phyloP scores from a whole-genome alignment of 2,888 invertebrate species.

The Tridacna gigas region DNA sequence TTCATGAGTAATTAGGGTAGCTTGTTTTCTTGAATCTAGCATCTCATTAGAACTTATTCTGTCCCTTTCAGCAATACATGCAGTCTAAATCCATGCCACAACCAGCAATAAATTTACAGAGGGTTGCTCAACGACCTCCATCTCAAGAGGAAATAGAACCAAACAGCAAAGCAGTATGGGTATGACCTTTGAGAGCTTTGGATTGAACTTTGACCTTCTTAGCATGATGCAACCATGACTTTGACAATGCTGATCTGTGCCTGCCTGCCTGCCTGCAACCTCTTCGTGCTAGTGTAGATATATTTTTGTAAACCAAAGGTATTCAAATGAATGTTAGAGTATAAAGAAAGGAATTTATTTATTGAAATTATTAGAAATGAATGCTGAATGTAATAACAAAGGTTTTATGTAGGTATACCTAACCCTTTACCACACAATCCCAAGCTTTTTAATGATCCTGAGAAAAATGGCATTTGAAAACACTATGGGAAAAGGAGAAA shows the following conservation, averaged over 20 bases:
- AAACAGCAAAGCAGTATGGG: constrained; percentile 61
- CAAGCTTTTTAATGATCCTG: too few relatives aligned
- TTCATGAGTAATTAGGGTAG: too few relatives aligned
- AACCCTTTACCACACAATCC: too few relatives aligned
- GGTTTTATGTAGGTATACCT: too few relatives aligned
- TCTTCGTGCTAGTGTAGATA: background rate
- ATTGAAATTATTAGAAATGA: too few relatives aligned
- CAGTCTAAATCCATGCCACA: background rate
- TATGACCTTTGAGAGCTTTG: constrained; percentile 49
- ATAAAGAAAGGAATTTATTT: too few relatives aligned
- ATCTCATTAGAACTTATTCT: background rate
- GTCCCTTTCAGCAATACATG: constrained; percentile 7
- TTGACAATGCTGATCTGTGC: background rate
- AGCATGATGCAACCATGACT: constrained; percentile 15
- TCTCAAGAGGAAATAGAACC: constrained; percentile 50
- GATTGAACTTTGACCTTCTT: constrained; percentile 40
- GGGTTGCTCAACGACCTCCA: constrained; percentile 8
- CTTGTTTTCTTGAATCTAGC: too few relatives aligned
- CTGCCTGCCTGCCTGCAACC: background rate
- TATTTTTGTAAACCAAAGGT: background rate
- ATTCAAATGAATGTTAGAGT: too few relatives aligned
- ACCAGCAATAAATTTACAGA: background rate
- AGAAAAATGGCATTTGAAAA: background rate
- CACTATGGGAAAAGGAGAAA: background rate
- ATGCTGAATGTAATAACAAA: too few relatives aligned